Conservation (phyloP, 2,888 invertebrate species). For the Pterostichus niger region DNA sequence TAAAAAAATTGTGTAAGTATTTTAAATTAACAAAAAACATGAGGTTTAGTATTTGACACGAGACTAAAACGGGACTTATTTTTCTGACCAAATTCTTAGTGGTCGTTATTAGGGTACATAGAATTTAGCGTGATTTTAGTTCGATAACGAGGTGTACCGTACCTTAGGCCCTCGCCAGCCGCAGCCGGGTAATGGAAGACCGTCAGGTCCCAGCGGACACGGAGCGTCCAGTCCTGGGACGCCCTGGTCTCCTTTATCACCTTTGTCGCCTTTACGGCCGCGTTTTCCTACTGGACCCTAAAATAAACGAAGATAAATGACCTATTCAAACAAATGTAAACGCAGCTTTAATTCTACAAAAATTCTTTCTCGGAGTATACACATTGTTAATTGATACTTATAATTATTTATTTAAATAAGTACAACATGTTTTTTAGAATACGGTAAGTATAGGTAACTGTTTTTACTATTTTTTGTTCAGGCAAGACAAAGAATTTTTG, state of each 20-base stretch:
- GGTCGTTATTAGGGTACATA: not conserved
- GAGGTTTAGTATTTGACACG: not conserved
- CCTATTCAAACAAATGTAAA: conserved; percentile 23
- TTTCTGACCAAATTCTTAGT: not conserved
- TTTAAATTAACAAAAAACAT: no score
- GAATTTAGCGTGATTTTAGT: conserved; percentile 14
- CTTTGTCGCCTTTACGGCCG: conserved; percentile 94
- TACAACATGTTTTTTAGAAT: conserved; percentile 1
- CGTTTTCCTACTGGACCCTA: conserved; percentile 94
- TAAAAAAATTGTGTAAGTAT: no score
- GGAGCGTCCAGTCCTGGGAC: conserved; percentile 98
- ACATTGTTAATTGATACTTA: not conserved
- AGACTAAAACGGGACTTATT: not conserved
- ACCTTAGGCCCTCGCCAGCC: conserved; percentile 95
- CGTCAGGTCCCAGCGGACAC: conserved; percentile 98
- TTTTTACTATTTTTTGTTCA: conserved; percentile 46
- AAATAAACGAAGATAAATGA: conserved; percentile 37
- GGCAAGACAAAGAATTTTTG: conserved; percentile 34
- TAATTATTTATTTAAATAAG: conserved; percentile 24
- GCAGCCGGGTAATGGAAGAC: conserved; percentile 96
- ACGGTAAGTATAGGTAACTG: not conserved
- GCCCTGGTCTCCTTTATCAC: conserved; percentile 96
- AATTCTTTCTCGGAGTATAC: conserved; percentile 29
- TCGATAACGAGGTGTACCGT: conserved; percentile 9
- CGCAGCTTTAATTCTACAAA: conserved; percentile 3